Evolutionary conservation across 2,113 vertebrate genomes (phyloP), one percentile per base, ranked within the genome.

Genomic region (Mastomys coucha): DNA sequence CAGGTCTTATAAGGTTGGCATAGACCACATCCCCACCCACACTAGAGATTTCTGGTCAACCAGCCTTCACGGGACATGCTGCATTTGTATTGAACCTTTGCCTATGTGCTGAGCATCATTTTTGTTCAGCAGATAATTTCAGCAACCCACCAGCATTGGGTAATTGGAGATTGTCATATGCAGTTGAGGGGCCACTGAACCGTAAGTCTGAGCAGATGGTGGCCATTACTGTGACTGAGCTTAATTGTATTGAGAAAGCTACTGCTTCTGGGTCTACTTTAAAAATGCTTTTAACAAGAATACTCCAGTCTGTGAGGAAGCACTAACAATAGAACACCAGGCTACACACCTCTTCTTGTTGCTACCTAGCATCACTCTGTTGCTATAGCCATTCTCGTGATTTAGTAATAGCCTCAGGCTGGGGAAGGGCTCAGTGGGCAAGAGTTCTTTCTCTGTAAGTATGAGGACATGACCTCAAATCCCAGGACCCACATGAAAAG

Each of bases 161-260:
- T 78, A 56, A 95, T 97, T 96, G 93, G 96, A 90, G 88, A 49
- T 69, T 82, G 58, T 86, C 73, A 69, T 93, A 93, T 95, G 94
- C 70, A 2, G 81, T 81, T 24, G 76, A 96, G 97, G 96, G 96
- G 92, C 95, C 90, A 60, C 42, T 5, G 78, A 94, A 94, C 84
- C 36, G 0, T 67, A 97, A 58, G 56, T 96, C 53, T 69, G 88
- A 98, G 92, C 98, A 98, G 98, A 98, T 98, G 98, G 98, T 90
- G 81, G 89, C 89, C 97, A 96, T 98, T 95, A 93, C 88, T 85
- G 88, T 67, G 17, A 95, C 95, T 94, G 42, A 45, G 45, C 93
- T 93, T 94, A 87, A 96, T 95, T 92, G 82, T 39, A 65, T 56
- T 53, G 63, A 80, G 93, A 97, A 76, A 94, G 82, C 94, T 89